A percentile compares a stretch with the other conserved stretches of the same genome.
These are phyloP conservation scores for Chaetodon auriga DNA, from an alignment of 2,113 vertebrate species.

Conservation along the genomic window DNA sequence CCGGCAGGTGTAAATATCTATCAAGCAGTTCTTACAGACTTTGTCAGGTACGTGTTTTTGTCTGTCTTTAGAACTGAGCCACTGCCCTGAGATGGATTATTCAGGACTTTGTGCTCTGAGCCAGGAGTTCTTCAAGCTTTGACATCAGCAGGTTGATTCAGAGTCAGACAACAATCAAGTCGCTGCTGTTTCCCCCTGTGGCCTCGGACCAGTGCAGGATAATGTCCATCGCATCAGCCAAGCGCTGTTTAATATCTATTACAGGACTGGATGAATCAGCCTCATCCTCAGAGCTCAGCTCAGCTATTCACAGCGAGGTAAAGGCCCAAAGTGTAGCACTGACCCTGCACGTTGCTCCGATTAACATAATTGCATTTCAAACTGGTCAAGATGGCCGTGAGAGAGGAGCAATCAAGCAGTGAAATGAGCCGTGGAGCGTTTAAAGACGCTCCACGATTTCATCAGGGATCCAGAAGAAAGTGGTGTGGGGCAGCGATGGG, in stretches of 20 bases:
- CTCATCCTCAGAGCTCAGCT: conserved; percentile 6
- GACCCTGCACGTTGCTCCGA: conserved; percentile 11
- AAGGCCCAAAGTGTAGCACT: conserved; percentile 1
- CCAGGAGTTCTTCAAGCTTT: background rate
- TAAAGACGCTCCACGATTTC: conserved; percentile 28
- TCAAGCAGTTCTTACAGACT: background rate
- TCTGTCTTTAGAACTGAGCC: background rate
- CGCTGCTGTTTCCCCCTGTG: background rate
- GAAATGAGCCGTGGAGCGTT: conserved; percentile 37
- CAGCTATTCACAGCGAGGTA: background rate
- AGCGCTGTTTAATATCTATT: conserved; percentile 39
- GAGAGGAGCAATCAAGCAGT: conserved; percentile 48
- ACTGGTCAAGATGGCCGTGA: conserved; percentile 35
- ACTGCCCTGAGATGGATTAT: background rate
- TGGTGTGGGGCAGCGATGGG: background rate
- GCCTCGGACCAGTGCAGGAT: background rate
- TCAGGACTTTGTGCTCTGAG: background rate
- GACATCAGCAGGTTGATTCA: conserved; percentile 8
- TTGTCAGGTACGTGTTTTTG: background rate
- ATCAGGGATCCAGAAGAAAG: conserved; percentile 16
- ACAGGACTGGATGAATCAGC: conserved; percentile 13
- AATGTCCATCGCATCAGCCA: background rate
- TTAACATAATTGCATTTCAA: conserved; percentile 65
- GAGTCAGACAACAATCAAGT: background rate
- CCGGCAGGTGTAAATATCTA: background rate